A percentile compares a stretch with the other conserved stretches of the same genome.
Conservation (phyloP, 2,888 invertebrate genomes). For the Thymelicus sylvestris region DNA sequence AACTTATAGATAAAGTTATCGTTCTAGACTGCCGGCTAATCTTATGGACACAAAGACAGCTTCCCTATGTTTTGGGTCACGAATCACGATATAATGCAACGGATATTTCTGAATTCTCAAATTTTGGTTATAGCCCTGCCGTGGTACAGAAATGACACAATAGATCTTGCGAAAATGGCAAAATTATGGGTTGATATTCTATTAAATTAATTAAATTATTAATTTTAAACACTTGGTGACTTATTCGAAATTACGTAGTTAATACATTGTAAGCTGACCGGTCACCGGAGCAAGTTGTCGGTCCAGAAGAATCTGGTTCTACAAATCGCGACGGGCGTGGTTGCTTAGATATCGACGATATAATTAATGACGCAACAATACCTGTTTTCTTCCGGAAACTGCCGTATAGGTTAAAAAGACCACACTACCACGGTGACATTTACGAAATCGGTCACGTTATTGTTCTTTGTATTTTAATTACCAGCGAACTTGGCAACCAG, state of each 20-base stretch:
- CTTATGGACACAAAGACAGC: too few species aligned
- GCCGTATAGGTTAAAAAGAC: constrained; percentile 8
- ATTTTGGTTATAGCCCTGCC: too few species aligned
- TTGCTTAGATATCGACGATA: constrained; percentile 15
- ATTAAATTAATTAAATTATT: too few species aligned
- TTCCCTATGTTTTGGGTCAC: too few species aligned
- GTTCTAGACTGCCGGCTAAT: too few species aligned
- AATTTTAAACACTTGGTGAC: too few species aligned
- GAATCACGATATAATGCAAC: too few species aligned
- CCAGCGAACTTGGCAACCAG: constrained; percentile 35
- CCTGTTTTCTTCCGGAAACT: constrained; percentile 24
- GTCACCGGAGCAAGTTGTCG: neutral
- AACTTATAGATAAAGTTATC: neutral
- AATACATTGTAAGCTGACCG: constrained; percentile 14
- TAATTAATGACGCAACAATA: constrained; percentile 23
- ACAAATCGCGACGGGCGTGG: constrained; percentile 26
- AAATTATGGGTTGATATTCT: too few species aligned
- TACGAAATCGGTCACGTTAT: constrained; percentile 21
- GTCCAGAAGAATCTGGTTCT: constrained; percentile 20
- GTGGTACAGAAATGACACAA: too few species aligned
- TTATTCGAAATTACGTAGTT: too few species aligned
- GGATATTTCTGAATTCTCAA: too few species aligned
- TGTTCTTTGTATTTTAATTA: constrained; percentile 42
- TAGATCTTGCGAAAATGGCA: too few species aligned
- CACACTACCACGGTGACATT: constrained; percentile 40